phyloP scores from a whole-genome alignment of 2,797 vertebrate genomes.

The Helicolenus hilgendorfi region DNA sequence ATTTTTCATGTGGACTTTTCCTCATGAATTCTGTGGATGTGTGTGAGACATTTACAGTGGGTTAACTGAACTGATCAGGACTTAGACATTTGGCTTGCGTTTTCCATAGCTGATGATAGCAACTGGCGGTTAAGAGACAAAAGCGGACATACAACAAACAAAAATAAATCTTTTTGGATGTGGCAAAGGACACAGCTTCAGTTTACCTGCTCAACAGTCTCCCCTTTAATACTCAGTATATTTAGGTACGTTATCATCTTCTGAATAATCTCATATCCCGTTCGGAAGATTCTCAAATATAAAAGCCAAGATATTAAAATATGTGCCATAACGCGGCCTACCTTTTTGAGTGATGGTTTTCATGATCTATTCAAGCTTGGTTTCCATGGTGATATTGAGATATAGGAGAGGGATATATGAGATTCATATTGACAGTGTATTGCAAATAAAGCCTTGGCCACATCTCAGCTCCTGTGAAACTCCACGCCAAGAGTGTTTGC shows the following conservation, averaged over 20 bases:
- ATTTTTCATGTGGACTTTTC: neutral
- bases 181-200: neutral
- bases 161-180: neutral
- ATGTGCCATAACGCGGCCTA: neutral
- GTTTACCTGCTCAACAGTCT: neutral
- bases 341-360: conserved; percentile 29
- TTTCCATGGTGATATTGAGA: conserved; percentile 32
- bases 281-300: conserved; percentile 38
- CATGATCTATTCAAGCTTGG: conserved; percentile 20
- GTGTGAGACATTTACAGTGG: neutral
- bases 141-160: neutral
- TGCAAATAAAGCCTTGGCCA: neutral
- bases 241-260: conserved; percentile 18
- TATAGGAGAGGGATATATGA: neutral
- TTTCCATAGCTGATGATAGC: neutral
- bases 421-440: neutral
- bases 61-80: neutral
- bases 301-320: conserved; percentile 12
- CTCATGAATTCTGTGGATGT: neutral
- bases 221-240: conserved; percentile 6
- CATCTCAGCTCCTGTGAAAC: neutral
- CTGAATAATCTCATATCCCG: conserved; percentile 52
- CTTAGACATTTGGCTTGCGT: neutral
- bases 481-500: neutral
- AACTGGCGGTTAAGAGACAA: neutral